Percentiles rank a stretch among this genome's conserved stretches.
Conservation (phyloP, 1,140 invertebrate genomes). For the Scaptomyza hsui region DNA sequence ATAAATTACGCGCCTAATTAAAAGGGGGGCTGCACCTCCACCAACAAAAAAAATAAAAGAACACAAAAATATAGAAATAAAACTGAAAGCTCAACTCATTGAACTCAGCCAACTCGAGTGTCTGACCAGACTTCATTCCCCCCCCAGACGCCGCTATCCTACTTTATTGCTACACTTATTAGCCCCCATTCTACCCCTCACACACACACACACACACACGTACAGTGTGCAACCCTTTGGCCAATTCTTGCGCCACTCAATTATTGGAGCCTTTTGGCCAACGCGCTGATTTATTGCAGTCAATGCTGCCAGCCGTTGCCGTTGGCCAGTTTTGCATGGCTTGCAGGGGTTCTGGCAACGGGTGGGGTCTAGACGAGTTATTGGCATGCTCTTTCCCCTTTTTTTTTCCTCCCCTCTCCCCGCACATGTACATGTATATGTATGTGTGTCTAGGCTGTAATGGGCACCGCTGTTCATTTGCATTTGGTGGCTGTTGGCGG, state of each 20-base stretch:
- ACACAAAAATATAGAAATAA: constrained; percentile 2
- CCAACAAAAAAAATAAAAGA: constrained; percentile 18
- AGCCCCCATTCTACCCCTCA: constrained; percentile 6
- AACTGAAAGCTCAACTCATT: constrained; percentile 37
- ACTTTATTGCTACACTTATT: constrained; percentile 60
- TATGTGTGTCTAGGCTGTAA: constrained; percentile 19
- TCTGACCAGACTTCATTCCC: constrained; percentile 63
- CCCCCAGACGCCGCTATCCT: constrained; percentile 51
- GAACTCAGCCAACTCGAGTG: constrained; percentile 60
- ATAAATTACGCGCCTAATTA: constrained; percentile 80
- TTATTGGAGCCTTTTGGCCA: constrained; percentile 65
- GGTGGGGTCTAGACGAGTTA: constrained; percentile 63
- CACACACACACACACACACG: neutral
- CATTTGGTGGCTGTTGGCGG: constrained; percentile 47
- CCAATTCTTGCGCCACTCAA: constrained; percentile 59
- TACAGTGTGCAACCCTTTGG: constrained; percentile 41
- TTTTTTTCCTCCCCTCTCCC: constrained; percentile 1
- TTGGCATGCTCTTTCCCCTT: constrained; percentile 52
- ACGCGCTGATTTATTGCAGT: constrained; percentile 71
- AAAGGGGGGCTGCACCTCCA: constrained; percentile 40
- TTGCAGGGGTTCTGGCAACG: constrained; percentile 3
- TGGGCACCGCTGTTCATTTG: constrained; percentile 68
- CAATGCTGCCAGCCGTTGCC: constrained; percentile 29
- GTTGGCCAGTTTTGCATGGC: constrained; percentile 41
- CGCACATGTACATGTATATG: neutral